phyloP scores from a whole-genome alignment of 2,888 invertebrate species.

The Eristalis arbustorum region DNA sequence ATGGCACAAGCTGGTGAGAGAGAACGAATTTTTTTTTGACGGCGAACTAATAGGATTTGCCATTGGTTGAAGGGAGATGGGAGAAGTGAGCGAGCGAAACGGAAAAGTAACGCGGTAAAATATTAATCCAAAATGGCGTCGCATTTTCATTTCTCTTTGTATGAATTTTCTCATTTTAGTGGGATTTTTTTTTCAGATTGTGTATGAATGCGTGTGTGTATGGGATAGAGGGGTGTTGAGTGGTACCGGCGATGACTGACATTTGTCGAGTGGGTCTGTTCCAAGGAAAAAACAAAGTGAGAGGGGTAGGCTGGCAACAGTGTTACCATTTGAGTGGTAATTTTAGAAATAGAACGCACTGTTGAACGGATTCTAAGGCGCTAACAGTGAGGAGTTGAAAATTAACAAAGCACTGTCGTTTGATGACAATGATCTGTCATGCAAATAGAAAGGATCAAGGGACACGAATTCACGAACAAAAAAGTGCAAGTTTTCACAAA shows the following conservation, averaged over 20 bases:
- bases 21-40: constrained; percentile 7
- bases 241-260: constrained; percentile 60
- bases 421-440: too few species aligned
- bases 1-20: constrained; percentile 24
- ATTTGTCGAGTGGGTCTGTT: constrained; percentile 18
- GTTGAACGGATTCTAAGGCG: too few species aligned
- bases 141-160: constrained; percentile 43
- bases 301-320: constrained; percentile 28
- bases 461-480: too few species aligned
- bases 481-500: too few species aligned
- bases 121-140: constrained; percentile 72
- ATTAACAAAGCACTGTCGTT: too few species aligned
- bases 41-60: not conserved
- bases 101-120: constrained; percentile 70
- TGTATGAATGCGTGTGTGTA: not conserved
- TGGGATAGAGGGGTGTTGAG: not conserved
- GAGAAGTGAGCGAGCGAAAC: constrained; percentile 40
- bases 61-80: constrained; percentile 14
- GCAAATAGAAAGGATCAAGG: too few species aligned
- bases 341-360: not conserved
- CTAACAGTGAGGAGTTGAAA: too few species aligned
- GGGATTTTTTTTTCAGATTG: not conserved
- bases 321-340: not conserved
- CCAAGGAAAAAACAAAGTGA: not conserved
- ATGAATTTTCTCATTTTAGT: not conserved